These are phyloP conservation scores for Drosophila sturtevanti DNA, from an alignment of 1,140 invertebrate species.

Conservation along the genomic window DNA sequence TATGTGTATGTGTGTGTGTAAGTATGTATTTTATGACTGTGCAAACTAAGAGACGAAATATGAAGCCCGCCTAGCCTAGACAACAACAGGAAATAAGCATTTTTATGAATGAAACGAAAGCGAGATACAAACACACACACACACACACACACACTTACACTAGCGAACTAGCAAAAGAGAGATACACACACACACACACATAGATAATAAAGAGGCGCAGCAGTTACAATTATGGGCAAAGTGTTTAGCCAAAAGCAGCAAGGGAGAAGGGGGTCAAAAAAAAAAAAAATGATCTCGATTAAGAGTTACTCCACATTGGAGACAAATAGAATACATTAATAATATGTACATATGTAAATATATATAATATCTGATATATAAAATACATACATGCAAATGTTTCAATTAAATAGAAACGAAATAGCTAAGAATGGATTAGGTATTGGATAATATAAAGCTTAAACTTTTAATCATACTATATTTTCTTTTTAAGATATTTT, in stretches of 20 bases:
- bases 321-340: too few relatives aligned
- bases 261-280: neutral
- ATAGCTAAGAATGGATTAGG: too few relatives aligned
- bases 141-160: slow-evolving; percentile 22
- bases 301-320: too few relatives aligned
- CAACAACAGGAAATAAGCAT: slow-evolving; percentile 80
- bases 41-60: slow-evolving; percentile 66
- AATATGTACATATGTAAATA: too few relatives aligned
- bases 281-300: too few relatives aligned
- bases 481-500: too few relatives aligned
- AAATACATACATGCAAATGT: too few relatives aligned
- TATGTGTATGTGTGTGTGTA: slow-evolving; percentile 11
- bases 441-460: too few relatives aligned
- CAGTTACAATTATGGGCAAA: slow-evolving; percentile 60
- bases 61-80: slow-evolving; percentile 51
- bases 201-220: slow-evolving; percentile 11
- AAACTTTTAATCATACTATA: too few relatives aligned
- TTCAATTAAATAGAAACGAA: too few relatives aligned
- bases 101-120: slow-evolving; percentile 79
- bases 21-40: slow-evolving; percentile 63
- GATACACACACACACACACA: slow-evolving; percentile 15
- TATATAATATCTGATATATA: too few relatives aligned
- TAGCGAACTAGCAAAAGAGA: neutral
- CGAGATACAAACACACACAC: slow-evolving; percentile 39
- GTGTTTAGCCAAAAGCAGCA: slow-evolving; percentile 49